Percentiles rank a stretch among this genome's conserved stretches.
Evolutionary conservation across 1,140 invertebrate genomes (phyloP).

Genomic region (Dendroctonus ponderosae): DNA sequence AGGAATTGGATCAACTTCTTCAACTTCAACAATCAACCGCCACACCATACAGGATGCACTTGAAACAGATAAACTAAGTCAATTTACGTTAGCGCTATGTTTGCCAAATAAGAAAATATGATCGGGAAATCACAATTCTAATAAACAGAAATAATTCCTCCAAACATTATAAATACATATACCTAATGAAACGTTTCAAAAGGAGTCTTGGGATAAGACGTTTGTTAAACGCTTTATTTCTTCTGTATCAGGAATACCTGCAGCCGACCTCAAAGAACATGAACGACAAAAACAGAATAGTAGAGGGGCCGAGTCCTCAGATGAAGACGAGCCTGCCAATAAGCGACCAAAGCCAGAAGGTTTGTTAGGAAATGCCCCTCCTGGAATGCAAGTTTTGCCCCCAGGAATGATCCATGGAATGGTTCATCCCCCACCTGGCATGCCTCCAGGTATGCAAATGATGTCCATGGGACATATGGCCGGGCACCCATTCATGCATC

Average conservation of each 20-base stretch:
- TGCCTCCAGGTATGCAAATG: conserved; percentile 57
- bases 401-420: conserved; percentile 58
- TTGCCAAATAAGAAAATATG: no score
- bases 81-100: no score
- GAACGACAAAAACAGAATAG: conserved; percentile 77
- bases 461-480: conserved; percentile 73
- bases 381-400: conserved; percentile 54
- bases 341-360: conserved; percentile 70
- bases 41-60: no score
- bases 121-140: no score
- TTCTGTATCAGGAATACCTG: conserved; percentile 69
- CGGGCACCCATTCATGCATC: conserved; percentile 68
- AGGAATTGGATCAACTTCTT: no score
- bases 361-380: conserved; percentile 57
- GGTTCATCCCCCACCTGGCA: conserved; percentile 60
- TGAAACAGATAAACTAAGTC: no score
- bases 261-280: conserved; percentile 91
- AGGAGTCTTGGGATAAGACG: no score
- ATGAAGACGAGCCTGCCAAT: conserved; percentile 75
- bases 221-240: no score
- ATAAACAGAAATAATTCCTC: no score
- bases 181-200: no score
- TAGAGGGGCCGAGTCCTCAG: conserved; percentile 61
- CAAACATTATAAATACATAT: no score
- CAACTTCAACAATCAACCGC: no score